phyloP scores from a whole-genome alignment of 30 jellyfish, hydroid and myxozoan species.

The Cassiopea xamachana region DNA sequence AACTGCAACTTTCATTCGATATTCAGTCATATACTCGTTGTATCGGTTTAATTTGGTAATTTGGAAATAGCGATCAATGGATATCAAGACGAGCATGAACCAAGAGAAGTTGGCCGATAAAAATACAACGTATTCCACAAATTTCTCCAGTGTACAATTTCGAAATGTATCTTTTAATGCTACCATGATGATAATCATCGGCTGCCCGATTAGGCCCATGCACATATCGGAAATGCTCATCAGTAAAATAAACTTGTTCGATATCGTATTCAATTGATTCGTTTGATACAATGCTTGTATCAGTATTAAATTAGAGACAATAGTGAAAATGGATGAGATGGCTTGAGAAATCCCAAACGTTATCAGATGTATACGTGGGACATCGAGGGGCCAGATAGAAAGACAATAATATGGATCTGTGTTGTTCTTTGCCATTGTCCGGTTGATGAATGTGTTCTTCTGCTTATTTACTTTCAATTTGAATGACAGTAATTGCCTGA shows the following conservation, averaged over 20 bases:
- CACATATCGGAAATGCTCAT: conserved; percentile 57
- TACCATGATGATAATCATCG: conserved; percentile 11
- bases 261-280: conserved; percentile 29
- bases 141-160: conserved; percentile 43
- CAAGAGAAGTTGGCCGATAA: conserved; percentile 38
- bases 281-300: conserved; percentile 38
- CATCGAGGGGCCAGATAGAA: conserved; percentile 52
- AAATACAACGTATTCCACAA: conserved; percentile 18
- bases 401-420: conserved; percentile 6
- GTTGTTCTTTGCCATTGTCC: neutral
- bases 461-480: neutral
- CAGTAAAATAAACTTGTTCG: conserved; percentile 47
- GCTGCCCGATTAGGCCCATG: conserved; percentile 41
- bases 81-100: conserved; percentile 51
- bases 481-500: neutral
- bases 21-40: conserved; percentile 21
- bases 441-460: neutral
- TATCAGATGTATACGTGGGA: conserved; percentile 16
- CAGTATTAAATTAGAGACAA: conserved; percentile 8
- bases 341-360: conserved; percentile 17
- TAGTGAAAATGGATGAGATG: neutral
- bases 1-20: conserved; percentile 18
- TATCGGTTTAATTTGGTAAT: conserved; percentile 49
- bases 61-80: conserved; percentile 46
- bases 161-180: neutral